phyloP scores from a whole-genome alignment of 1,140 invertebrate species.

The Ectropis grisescens region DNA sequence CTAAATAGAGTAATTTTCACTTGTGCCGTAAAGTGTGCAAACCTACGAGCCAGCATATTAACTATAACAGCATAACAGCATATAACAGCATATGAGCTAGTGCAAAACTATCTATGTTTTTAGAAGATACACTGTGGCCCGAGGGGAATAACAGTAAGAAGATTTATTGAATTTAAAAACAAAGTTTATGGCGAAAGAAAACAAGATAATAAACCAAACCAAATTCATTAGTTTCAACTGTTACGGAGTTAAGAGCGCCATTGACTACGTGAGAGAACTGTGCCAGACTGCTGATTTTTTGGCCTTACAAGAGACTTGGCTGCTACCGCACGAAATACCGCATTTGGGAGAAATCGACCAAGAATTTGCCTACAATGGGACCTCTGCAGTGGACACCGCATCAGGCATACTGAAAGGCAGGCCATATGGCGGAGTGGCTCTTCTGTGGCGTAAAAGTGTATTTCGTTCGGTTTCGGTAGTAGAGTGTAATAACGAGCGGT shows the following conservation, averaged over 20 bases:
- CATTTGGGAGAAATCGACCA: background rate
- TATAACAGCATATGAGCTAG: no score
- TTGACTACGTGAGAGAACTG: background rate
- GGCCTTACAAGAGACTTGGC: slow-evolving; percentile 3
- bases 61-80: no score
- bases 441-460: background rate
- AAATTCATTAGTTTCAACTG: slow-evolving; percentile 2
- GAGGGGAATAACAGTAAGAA: background rate
- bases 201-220: background rate
- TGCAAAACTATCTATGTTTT: background rate
- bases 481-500: background rate
- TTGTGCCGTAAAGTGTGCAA: no score
- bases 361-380: background rate
- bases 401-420: background rate
- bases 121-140: background rate
- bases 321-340: slow-evolving; percentile 1
- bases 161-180: background rate
- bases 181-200: background rate
- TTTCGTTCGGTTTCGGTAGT: background rate
- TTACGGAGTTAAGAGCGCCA: background rate
- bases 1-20: no score
- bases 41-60: no score
- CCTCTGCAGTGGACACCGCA: background rate
- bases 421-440: background rate
- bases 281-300: slow-evolving; percentile 1